Evolutionary conservation across 2,113 vertebrate species (phyloP).

Genomic region (Kryptolebias marmoratus): DNA sequence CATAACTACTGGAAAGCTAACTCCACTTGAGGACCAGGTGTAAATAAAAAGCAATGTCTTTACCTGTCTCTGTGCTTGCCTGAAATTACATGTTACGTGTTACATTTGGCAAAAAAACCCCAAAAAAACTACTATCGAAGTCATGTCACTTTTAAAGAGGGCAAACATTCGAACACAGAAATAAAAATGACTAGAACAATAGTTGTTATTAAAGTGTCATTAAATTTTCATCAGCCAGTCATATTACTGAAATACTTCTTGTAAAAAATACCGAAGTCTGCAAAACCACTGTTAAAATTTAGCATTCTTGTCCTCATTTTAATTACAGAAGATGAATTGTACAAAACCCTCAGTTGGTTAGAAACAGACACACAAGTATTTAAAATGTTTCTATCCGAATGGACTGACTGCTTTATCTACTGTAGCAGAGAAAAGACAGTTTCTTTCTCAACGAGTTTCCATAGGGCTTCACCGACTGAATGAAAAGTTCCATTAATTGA

Average conservation of each 20-base stretch:
- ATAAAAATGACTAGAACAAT: neutral
- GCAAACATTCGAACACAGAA: neutral
- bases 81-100: too few species aligned
- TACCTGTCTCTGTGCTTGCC: too few species aligned
- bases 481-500: constrained; percentile 65
- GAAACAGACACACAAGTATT: constrained; percentile 62
- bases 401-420: constrained; percentile 58
- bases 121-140: too few species aligned
- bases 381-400: constrained; percentile 61
- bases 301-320: constrained; percentile 21
- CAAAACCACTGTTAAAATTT: constrained; percentile 11
- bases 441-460: constrained; percentile 63
- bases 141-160: neutral
- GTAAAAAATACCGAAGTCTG: neutral
- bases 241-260: neutral
- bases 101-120: too few species aligned
- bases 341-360: constrained; percentile 29
- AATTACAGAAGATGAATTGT: constrained; percentile 51
- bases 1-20: neutral
- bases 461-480: constrained; percentile 56
- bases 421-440: constrained; percentile 29
- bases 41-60: too few species aligned
- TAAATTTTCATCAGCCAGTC: neutral
- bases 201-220: neutral
- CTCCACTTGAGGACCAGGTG: too few species aligned